Percentiles rank a stretch among this genome's conserved stretches.
These are phyloP conservation scores for Oostethus manadensis DNA, from an alignment of 2,113 vertebrate genomes.

Conservation along the genomic window DNA sequence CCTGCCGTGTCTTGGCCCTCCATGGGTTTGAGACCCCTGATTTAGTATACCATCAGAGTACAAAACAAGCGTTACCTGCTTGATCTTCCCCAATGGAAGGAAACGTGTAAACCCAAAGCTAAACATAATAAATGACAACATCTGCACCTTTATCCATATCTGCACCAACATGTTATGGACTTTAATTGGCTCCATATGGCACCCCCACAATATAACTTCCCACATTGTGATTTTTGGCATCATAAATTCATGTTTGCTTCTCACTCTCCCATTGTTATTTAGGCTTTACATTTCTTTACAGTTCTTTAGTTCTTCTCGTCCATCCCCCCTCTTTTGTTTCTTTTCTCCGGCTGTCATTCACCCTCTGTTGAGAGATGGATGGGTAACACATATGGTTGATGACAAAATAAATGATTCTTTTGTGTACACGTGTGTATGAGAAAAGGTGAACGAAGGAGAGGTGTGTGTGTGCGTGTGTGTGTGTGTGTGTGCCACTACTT, in stretches of 20 bases:
- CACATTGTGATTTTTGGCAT: background rate
- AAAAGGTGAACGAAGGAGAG: background rate
- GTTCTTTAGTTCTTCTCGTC: slow-evolving; percentile 17
- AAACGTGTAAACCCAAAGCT: background rate
- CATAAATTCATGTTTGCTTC: slow-evolving; percentile 8
- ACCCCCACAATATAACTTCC: too few species aligned
- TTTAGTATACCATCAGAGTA: too few species aligned
- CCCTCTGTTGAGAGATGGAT: slow-evolving; percentile 52
- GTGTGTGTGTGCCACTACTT: background rate
- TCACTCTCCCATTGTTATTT: slow-evolving; percentile 8
- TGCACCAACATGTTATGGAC: background rate
- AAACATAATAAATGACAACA: background rate
- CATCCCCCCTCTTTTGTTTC: background rate
- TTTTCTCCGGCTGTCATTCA: slow-evolving; percentile 37
- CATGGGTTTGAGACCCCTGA: too few species aligned
- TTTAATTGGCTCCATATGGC: background rate
- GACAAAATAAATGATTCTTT: slow-evolving; percentile 49
- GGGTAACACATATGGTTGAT: slow-evolving; percentile 52
- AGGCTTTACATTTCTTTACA: slow-evolving; percentile 5
- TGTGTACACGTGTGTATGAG: slow-evolving; percentile 17
- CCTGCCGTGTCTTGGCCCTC: too few species aligned
- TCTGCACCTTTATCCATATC: background rate
- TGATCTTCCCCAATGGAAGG: background rate
- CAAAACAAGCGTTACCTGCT: background rate
- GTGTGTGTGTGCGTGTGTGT: background rate